phyloP scores from a whole-genome alignment of 1,140 invertebrate genomes.

The Oreohelix idahoensis region DNA sequence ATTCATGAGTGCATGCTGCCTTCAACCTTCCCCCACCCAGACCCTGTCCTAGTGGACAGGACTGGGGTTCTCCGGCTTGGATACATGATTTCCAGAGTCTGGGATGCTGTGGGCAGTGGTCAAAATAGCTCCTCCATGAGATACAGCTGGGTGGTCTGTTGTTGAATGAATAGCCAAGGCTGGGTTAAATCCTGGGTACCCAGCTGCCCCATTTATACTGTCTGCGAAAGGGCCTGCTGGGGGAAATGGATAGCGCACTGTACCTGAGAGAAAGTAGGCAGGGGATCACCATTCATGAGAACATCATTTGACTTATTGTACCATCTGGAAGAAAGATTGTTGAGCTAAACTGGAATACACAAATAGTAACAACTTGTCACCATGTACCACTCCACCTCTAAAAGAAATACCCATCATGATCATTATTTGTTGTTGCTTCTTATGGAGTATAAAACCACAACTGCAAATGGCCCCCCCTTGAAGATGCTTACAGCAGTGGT shows the following conservation, averaged over 20 bases:
- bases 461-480: too few species aligned
- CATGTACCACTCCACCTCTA: too few species aligned
- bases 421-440: too few species aligned
- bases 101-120: constrained; percentile 1
- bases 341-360: too few species aligned
- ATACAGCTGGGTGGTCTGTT: constrained; percentile 41
- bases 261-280: constrained; percentile 19
- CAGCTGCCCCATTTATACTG: constrained; percentile 38
- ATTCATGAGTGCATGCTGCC: constrained; percentile 32
- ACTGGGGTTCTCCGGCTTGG: constrained; percentile 41
- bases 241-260: constrained; percentile 27
- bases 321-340: not conserved
- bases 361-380: too few species aligned
- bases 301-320: not conserved
- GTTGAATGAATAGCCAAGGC: constrained; percentile 39
- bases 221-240: constrained; percentile 37
- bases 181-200: constrained; percentile 32
- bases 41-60: constrained; percentile 31
- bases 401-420: too few species aligned
- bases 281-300: not conserved
- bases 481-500: too few species aligned
- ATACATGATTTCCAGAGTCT: constrained; percentile 36
- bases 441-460: too few species aligned
- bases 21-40: constrained; percentile 25
- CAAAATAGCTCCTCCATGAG: constrained; percentile 41